Conservation (phyloP, 2,113 vertebrate species). For the Hippopotamus amphibius region DNA sequence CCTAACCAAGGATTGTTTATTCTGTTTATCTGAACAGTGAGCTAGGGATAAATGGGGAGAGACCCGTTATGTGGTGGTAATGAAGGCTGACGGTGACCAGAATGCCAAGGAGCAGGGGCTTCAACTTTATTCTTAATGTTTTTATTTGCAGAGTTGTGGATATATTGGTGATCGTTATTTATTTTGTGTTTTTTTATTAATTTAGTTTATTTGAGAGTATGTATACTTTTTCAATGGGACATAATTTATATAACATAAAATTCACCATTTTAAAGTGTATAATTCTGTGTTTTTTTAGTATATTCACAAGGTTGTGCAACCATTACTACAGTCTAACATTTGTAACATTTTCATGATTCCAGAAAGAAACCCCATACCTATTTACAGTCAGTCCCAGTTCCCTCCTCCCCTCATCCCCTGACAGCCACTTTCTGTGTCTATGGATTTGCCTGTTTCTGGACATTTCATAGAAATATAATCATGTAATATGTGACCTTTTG, state of each 20-base stretch:
- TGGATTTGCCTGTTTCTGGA: not conserved
- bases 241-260: not conserved
- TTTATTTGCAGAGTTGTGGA: not conserved
- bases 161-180: not conserved
- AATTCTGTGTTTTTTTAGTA: not conserved
- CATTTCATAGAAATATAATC: not conserved
- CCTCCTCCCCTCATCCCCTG: not conserved
- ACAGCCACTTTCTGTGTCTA: not conserved
- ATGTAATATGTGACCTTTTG: not conserved
- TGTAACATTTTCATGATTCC: not conserved
- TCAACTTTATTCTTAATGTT: not conserved
- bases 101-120: not conserved
- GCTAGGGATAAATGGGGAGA: not conserved
- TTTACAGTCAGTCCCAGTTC: not conserved
- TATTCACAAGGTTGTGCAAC: not conserved
- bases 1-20: not conserved
- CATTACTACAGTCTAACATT: not conserved
- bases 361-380: not conserved
- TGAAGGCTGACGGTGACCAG: not conserved
- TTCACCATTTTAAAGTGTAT: not conserved
- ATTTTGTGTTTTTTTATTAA: constrained; percentile 10
- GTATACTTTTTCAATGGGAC: not conserved
- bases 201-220: not conserved
- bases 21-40: constrained; percentile 8
- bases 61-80: not conserved